phyloP scores from a whole-genome alignment of 2,797 vertebrate genomes.

The Glossophaga mutica region DNA sequence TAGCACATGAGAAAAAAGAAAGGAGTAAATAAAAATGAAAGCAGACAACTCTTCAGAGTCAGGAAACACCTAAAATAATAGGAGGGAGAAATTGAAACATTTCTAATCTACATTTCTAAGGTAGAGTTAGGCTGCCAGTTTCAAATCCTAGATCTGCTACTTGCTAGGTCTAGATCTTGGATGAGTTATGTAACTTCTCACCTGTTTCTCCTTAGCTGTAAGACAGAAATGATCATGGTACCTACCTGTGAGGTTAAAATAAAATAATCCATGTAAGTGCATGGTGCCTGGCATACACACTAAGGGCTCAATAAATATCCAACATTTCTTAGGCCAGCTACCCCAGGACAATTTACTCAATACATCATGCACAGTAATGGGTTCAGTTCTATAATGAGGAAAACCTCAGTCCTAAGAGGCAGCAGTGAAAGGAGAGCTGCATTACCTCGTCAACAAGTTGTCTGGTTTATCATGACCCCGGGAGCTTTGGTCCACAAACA shows the following conservation, averaged over 20 bases:
- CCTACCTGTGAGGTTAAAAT: not conserved
- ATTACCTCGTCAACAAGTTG: conserved; percentile 63
- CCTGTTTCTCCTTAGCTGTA: not conserved
- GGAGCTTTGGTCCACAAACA: conserved; percentile 49
- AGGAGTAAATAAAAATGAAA: not conserved
- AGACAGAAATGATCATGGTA: not conserved
- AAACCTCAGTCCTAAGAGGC: not conserved
- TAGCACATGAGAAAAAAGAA: not conserved
- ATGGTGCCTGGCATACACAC: not conserved
- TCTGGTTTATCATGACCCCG: conserved; percentile 33
- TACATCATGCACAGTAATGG: not conserved
- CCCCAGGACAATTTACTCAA: not conserved
- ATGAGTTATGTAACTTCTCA: not conserved
- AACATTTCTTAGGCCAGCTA: not conserved
- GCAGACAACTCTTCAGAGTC: not conserved
- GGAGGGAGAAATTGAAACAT: not conserved
- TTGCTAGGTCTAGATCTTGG: not conserved
- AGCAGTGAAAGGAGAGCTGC: not conserved
- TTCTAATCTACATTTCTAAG: not conserved
- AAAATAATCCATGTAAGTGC: not conserved
- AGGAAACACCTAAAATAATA: not conserved
- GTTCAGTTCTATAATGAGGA: not conserved
- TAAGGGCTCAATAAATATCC: not conserved
- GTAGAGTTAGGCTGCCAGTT: not conserved
- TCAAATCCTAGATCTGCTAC: not conserved